Base-by-base conservation (phyloP, 1,140 invertebrate genomes). In the Heliconius nattereri region DNA sequence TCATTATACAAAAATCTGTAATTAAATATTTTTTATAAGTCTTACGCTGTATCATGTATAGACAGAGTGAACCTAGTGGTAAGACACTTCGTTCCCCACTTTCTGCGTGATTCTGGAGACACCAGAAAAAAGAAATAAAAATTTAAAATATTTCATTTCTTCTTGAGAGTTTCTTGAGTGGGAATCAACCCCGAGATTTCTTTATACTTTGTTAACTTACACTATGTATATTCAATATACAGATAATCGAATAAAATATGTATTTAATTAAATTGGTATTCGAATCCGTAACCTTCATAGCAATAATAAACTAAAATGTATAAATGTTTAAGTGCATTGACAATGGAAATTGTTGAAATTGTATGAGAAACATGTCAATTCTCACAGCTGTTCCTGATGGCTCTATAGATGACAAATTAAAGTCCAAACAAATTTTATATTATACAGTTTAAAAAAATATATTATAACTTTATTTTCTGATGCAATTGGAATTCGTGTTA, bases 321-420 rank as follows among this genome's bases (percentile, higher is more conserved):
- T 37, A 37, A 37, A 40, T 40, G 32, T 37, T 40, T 16, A 23
- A 8, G 8, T 54, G 7, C 11, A 40, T 16, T 5, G 29, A 72
- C 29, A 72, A 72, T 72, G 71, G 71, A 72, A 26, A 72, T 37
- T 72, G 71, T 37, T 72, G 35, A 37, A 40, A n/a, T 72, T 35
- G 71, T 80, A 75, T 80, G 79, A 80, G 79, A 80, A 80, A 80
- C 76, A 54, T 80, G 79, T 80, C 79, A 80, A 80, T 80, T 76
- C 75, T 71, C 75, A 73, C 79, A 80, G 79, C 75, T 80, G 75
- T 77, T 71, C 75, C 71, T 76, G 76, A 80, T 75, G 75, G 76
- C 79, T 80, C 79, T 80, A 77, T 80, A 77, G 79, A 77, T 80
- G 78, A 80, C 74, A 75, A 74, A 80, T 80, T 75, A 80, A 80